Percentiles rank a stretch among this genome's conserved stretches.
phyloP scores from a whole-genome alignment of 2,113 vertebrate species.

The Laticauda colubrina region DNA sequence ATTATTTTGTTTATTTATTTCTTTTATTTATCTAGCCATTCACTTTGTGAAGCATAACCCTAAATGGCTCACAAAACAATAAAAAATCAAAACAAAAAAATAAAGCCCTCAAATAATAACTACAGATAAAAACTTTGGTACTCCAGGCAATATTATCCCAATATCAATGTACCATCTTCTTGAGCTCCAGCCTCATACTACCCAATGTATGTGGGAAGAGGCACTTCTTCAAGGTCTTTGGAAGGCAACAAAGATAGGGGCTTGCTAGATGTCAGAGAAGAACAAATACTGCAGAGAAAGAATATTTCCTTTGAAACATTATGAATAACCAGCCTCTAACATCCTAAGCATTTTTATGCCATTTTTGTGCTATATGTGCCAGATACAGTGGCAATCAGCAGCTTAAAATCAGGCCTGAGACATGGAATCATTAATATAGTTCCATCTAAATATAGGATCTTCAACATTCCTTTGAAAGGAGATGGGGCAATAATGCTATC shows the following conservation, averaged over 20 bases:
- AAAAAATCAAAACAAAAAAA: background rate
- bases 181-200: background rate
- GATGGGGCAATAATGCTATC: background rate
- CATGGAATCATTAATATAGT: background rate
- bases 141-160: background rate
- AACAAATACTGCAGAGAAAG: background rate
- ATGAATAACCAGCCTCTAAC: background rate
- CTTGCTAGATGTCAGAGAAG: background rate
- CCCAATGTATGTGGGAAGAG: background rate
- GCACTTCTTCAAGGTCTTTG: background rate
- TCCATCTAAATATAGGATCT: background rate
- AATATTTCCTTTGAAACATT: background rate
- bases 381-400: background rate
- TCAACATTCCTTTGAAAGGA: background rate
- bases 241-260: background rate
- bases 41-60: background rate
- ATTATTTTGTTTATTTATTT: background rate
- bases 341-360: background rate
- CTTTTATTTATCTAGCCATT: background rate
- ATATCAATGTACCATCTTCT: background rate
- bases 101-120: background rate
- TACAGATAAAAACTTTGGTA: background rate
- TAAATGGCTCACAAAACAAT: background rate
- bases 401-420: background rate
- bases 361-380: background rate